These are phyloP conservation scores for Bombus balteatus DNA, from an alignment of 1,140 invertebrate species.

Conservation along the genomic window DNA sequence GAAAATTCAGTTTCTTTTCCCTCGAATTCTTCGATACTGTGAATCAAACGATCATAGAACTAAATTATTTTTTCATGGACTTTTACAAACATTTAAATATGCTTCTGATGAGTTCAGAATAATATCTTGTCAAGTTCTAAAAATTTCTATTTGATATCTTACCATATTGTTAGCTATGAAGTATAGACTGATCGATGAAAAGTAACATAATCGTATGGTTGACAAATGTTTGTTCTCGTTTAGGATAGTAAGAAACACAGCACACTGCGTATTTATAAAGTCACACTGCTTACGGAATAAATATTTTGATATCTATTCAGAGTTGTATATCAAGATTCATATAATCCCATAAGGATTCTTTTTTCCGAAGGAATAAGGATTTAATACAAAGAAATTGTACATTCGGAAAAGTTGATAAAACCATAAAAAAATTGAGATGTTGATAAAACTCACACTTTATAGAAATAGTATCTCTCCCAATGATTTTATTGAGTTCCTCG, in stretches of 20 bases:
- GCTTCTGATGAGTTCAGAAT: neutral
- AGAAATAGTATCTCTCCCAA: neutral
- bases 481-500: neutral
- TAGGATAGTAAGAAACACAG: neutral
- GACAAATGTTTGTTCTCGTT: neutral
- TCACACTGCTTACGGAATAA: neutral
- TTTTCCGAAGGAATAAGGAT: neutral
- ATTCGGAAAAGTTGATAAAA: neutral
- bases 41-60: neutral
- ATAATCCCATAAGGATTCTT: constrained; percentile 26
- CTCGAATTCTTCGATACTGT: constrained; percentile 57
- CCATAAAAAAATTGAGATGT: neutral
- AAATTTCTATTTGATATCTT: constrained; percentile 59
- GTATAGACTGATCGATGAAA: constrained; percentile 1
- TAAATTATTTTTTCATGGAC: too few relatives aligned
- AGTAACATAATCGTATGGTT: neutral
- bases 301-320: neutral
- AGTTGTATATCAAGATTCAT: neutral
- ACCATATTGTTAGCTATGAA: constrained; percentile 62
- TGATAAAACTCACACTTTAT: neutral
- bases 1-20: constrained; percentile 67
- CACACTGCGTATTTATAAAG: neutral
- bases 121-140: constrained; percentile 55
- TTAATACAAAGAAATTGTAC: neutral
- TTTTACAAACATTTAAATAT: too few relatives aligned